Evolutionary conservation across 2,797 vertebrate species (phyloP).

Genomic region (Enoplosus armatus): DNA sequence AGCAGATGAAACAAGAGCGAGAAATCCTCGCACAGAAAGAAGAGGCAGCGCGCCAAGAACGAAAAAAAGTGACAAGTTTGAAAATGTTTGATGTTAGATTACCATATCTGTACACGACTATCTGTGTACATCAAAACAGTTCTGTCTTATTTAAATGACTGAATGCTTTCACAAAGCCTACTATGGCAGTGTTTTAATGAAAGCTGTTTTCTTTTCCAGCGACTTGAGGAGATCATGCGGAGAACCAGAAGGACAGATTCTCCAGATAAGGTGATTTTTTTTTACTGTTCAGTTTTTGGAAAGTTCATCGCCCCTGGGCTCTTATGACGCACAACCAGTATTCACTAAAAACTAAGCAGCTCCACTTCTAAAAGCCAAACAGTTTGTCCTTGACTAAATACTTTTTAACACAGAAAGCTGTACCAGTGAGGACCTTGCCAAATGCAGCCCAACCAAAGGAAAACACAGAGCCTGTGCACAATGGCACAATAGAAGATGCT

Average conservation of each 20-base stretch:
- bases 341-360: constrained; percentile 20
- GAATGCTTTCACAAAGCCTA: neutral
- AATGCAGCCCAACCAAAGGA: constrained; percentile 84
- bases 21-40: constrained; percentile 92
- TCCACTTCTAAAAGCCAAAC: constrained; percentile 30
- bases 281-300: constrained; percentile 27
- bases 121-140: neutral
- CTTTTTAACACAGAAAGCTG: constrained; percentile 67
- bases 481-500: constrained; percentile 88
- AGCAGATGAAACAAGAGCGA: constrained; percentile 87
- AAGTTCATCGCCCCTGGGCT: constrained; percentile 47
- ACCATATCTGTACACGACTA: neutral
- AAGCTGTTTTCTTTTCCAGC: constrained; percentile 80
- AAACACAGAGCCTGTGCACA: constrained; percentile 88
- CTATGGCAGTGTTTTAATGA: constrained; percentile 14
- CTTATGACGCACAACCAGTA: constrained; percentile 57
- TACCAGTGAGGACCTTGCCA: constrained; percentile 46
- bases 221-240: constrained; percentile 98
- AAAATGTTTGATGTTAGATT: constrained; percentile 65
- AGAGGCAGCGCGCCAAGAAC: constrained; percentile 92
- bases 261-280: constrained; percentile 87
- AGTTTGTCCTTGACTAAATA: constrained; percentile 24
- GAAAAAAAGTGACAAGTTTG: constrained; percentile 90
- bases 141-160: neutral
- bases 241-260: constrained; percentile 93